Evolutionary conservation across 1,140 invertebrate genomes (phyloP).

Genomic region (Calephelis nemesis): DNA sequence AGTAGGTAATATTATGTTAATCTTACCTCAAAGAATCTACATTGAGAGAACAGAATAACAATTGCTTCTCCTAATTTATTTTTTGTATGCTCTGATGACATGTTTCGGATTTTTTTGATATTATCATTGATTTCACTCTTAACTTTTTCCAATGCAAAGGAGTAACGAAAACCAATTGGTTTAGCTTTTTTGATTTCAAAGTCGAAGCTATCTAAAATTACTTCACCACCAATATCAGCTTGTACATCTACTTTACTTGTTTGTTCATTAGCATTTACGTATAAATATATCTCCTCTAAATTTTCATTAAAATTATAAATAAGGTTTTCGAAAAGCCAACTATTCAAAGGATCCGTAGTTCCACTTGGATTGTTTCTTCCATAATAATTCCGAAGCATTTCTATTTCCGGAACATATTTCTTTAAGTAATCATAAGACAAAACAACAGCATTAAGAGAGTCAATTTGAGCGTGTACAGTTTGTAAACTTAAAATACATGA

Average conservation of each 20-base stretch:
- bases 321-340: conserved; percentile 55
- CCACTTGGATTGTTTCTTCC: not conserved
- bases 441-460: conserved; percentile 41
- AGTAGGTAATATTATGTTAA: not conserved
- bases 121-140: conserved; percentile 12
- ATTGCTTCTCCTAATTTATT: conserved; percentile 16
- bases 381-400: conserved; percentile 31
- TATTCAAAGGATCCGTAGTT: conserved; percentile 35
- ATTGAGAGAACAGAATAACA: conserved; percentile 11
- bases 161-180: conserved; percentile 18
- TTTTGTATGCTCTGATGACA: not conserved
- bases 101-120: not conserved
- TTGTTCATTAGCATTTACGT: not conserved
- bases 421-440: conserved; percentile 32
- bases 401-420: conserved; percentile 29
- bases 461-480: conserved; percentile 34
- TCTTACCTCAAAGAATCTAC: conserved; percentile 28
- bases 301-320: conserved; percentile 29
- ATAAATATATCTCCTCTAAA: conserved; percentile 25
- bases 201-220: conserved; percentile 41
- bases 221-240: conserved; percentile 29
- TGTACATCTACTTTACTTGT: conserved; percentile 28
- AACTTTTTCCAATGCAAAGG: conserved; percentile 36
- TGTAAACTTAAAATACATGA: conserved; percentile 31
- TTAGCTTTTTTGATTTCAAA: conserved; percentile 21